phyloP scores from a whole-genome alignment of 2,113 vertebrate species.

The Trogon surrucura region DNA sequence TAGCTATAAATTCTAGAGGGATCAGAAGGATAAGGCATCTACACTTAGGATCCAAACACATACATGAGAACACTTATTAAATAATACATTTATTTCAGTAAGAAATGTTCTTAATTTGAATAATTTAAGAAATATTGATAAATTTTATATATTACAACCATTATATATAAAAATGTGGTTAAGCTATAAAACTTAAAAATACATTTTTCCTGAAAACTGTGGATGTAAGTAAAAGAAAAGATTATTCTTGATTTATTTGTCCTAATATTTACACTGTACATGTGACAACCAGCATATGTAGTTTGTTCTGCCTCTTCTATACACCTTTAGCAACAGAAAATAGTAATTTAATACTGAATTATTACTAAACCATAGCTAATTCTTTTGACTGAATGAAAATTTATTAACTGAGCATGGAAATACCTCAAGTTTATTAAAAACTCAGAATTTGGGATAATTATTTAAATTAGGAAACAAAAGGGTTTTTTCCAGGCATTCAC shows the following conservation, averaged over 20 bases:
- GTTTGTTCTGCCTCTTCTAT: not conserved
- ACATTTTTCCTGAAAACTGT: not conserved
- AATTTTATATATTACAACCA: not conserved
- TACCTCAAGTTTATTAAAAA: not conserved
- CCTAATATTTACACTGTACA: not conserved
- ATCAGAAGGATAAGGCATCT: not conserved
- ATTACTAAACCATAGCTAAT: not conserved
- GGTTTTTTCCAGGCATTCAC: not conserved
- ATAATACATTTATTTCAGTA: not conserved
- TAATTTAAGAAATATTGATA: not conserved
- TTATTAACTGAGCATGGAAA: not conserved
- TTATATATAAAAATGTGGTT: not conserved
- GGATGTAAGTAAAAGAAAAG: not conserved
- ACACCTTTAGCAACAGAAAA: not conserved
- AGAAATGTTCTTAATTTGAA: not conserved
- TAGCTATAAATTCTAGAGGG: not conserved
- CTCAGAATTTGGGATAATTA: not conserved
- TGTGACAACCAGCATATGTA: not conserved
- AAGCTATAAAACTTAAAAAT: not conserved
- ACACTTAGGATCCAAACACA: not conserved
- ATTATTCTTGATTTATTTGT: not conserved
- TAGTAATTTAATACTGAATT: not conserved
- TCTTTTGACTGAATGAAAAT: not conserved
- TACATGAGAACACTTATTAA: not conserved
- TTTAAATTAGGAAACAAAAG: not conserved